Evolutionary conservation across 2,888 invertebrate species (phyloP), one percentile per base, ranked within the genome.

Genomic region (Conchocele bisecta): DNA sequence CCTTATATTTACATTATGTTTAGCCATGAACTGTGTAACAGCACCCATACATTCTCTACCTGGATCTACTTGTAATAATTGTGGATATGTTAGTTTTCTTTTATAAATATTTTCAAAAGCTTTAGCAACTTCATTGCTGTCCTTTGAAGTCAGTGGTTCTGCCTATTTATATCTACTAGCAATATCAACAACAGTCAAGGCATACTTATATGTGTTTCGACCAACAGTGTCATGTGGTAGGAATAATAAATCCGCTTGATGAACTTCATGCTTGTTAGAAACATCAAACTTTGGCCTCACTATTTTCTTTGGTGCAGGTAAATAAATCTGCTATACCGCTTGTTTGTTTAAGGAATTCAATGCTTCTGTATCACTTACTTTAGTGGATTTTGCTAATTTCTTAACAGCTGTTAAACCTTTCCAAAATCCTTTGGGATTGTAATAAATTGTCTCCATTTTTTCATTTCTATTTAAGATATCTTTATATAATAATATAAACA

Each of bases 131-230:
- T 72, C 72, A 44, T 44, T 53, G 39, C 64, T 53, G 22, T 61
- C 60, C 53, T 79, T 79, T 5, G 69, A 51, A n/a, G 69, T 63
- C 7, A 79, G 39, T n/a, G 79, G 79, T 24, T 78, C 78, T 44
- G 79, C 73, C 51, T 68, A 69, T 61, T 79, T 79, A n/a, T n/a
- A n/a, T 15, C 76, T 69, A 9, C 41, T 29, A 20, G 63, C 73
- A n/a, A 75, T 63, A 63, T 79, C 67, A 39, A 76, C 75, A 3
- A 76, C 46, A 11, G 67, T 75, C 26, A 79, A 48, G n/a, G 71
- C 74, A 48, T 76, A 79, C 53, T 76, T 79, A 41, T 73, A 73
- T 26, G 58, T 72, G 54, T 67, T 68, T 22, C 31, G 24, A 35
- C 37, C 37, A 13, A 35, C n/a, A n/a, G n/a, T n/a, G n/a, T n/a